Evolutionary conservation across 2,797 vertebrate genomes (phyloP).

Genomic region (Xerus rutilus): DNA sequence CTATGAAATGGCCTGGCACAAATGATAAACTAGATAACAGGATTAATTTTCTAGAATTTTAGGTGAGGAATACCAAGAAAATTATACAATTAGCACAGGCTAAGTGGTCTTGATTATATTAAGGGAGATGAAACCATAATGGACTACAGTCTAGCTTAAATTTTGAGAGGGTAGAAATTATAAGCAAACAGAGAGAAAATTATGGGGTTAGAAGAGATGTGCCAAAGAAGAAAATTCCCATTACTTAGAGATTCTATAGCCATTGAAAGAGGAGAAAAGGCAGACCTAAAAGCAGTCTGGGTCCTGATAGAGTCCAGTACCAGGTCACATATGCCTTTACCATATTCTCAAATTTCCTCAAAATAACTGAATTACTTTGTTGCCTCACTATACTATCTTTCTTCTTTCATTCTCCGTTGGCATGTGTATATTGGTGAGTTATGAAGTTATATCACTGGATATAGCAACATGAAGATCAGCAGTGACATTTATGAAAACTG

Average conservation of each 20-base stretch:
- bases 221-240: not conserved
- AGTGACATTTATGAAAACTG: not conserved
- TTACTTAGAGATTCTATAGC: not conserved
- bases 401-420: constrained; percentile 30
- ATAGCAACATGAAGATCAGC: not conserved
- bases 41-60: constrained; percentile 44
- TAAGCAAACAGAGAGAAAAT: constrained; percentile 20
- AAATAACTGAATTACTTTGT: constrained; percentile 20
- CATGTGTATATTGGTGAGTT: not conserved
- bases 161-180: constrained; percentile 15
- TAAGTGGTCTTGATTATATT: constrained; percentile 15
- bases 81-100: constrained; percentile 32
- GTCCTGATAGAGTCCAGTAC: constrained; percentile 2
- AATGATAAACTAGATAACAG: constrained; percentile 29
- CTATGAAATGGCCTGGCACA: constrained; percentile 51
- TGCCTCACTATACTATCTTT: not conserved
- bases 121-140: not conserved
- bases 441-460: not conserved
- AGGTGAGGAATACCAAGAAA: constrained; percentile 58
- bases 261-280: not conserved
- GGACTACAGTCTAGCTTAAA: not conserved
- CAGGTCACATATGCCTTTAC: not conserved
- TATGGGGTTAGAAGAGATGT: constrained; percentile 1
- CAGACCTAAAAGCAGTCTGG: not conserved
- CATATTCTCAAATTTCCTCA: constrained; percentile 10